Evolutionary conservation across 2,113 vertebrate genomes (phyloP).

Genomic region (Rhinopomastus cyanomelas): DNA sequence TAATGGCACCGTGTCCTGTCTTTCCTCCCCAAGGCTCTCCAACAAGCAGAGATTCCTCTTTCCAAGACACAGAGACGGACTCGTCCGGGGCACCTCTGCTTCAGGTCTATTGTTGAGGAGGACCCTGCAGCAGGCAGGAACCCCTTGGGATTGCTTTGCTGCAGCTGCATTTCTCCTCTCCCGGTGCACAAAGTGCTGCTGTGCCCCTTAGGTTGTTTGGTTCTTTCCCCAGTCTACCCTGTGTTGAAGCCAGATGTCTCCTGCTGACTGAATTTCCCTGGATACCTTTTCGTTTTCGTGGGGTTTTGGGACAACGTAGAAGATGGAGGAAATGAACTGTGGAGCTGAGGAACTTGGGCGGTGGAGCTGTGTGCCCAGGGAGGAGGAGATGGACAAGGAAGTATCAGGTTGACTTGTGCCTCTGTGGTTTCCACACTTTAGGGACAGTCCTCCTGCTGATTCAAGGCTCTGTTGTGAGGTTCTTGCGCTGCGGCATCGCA

Average conservation of each 20-base stretch:
- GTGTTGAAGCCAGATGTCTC: neutral
- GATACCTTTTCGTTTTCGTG: neutral
- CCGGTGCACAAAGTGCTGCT: neutral
- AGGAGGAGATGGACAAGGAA: slow-evolving; percentile 33
- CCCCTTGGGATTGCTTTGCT: neutral
- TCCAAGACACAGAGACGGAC: slow-evolving; percentile 87
- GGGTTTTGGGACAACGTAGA: neutral
- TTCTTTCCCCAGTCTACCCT: neutral
- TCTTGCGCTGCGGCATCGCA: neutral
- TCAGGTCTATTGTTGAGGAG: slow-evolving; percentile 75
- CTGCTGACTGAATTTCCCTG: slow-evolving; percentile 1
- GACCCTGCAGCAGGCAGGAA: neutral
- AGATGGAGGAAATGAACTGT: neutral
- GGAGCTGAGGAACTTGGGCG: neutral
- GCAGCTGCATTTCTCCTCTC: neutral
- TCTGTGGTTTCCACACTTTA: neutral
- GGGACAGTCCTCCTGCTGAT: neutral
- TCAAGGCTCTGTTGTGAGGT: neutral
- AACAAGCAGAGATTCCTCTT: slow-evolving; percentile 81
- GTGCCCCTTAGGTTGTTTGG: neutral
- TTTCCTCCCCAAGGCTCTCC: slow-evolving; percentile 73
- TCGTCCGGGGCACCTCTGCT: slow-evolving; percentile 91
- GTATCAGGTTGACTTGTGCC: neutral
- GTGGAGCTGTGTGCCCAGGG: slow-evolving; percentile 4
- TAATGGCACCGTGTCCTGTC: slow-evolving; percentile 30